Evolutionary conservation across 2,113 vertebrate genomes (phyloP), one percentile per base, ranked within the genome.

Genomic region (Recurvirostra avosetta): DNA sequence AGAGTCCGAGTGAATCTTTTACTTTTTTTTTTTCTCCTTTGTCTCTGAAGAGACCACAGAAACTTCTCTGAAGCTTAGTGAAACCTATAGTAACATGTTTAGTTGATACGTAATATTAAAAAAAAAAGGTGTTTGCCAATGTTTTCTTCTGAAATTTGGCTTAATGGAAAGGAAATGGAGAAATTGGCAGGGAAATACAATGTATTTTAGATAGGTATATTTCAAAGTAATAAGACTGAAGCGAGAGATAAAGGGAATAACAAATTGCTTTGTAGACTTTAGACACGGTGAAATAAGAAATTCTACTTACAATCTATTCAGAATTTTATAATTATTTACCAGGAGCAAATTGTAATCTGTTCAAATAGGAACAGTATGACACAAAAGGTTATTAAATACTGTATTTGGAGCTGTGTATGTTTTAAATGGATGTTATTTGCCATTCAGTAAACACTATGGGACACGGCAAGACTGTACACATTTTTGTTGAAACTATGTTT

Each of bases 31-130:
- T 25, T 9, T 2, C 26, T 14, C n/a, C 13, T n/a, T 72, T 53
- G 4, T 36, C 6, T 65, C 38, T 62, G 23, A 61, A 49, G 55
- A 55, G 25, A 38, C 25, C 25, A 20, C 3, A 41, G 67, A 55
- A 77, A 21, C 5, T 18, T 62, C 45, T 65, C 23, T 63, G n/a
- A 59, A 68, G 26, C 56, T 88, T 41, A 23, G 19, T 78, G 52
- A 61, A 88, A 65, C 13, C 43, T 29, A 0, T 3, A 9, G 15
- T 7, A 21, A 30, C 12, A 11, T 2, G 0, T 55, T 74, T 9
- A n/a, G n/a, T 32, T 29, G 14, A 30, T 15, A 34, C 21, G 13
- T 63, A 45, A 32, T 62, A 50, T 7, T 23, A 27, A 52, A 61
- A 63, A 36, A 53, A 68, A 36, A 43, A 9, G 1, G 12, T 4